These are phyloP conservation scores for Andinoacara biseriatus DNA, from an alignment of 2,113 vertebrate genomes.

Conservation along the genomic window DNA sequence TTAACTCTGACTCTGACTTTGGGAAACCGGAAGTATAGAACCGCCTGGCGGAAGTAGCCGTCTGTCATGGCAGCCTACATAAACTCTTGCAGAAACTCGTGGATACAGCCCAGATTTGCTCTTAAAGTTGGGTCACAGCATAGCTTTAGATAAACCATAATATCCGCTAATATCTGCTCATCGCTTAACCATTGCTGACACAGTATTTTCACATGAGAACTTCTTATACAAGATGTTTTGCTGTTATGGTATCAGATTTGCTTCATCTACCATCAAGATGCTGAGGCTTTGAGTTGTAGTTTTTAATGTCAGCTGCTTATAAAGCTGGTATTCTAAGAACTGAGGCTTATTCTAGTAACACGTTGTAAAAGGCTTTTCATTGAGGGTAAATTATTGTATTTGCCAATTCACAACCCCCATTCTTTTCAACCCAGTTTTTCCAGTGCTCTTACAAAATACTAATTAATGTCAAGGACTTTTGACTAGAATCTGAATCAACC, in stretches of 20 bases:
- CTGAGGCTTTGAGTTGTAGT: background rate
- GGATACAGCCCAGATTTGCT: background rate
- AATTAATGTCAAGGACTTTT: constrained; percentile 13
- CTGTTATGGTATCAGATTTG: constrained; percentile 4
- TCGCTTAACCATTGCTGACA: constrained; percentile 46
- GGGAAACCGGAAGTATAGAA: too few species aligned
- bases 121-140: constrained; percentile 8
- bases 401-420: background rate
- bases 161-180: constrained; percentile 37
- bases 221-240: background rate
- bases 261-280: constrained; percentile 18
- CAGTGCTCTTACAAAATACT: background rate
- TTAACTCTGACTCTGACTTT: too few species aligned
- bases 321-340: background rate
- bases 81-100: too few species aligned
- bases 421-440: background rate
- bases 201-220: constrained; percentile 26
- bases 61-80: too few species aligned
- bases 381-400: background rate
- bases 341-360: background rate
- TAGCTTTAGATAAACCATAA: constrained; percentile 46
- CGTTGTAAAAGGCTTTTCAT: background rate
- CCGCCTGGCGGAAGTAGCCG: too few species aligned
- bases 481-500: background rate
- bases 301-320: background rate